Evolutionary conservation across 2,113 vertebrate genomes (phyloP).

Genomic region (Pseudorectes ferrugineus): DNA sequence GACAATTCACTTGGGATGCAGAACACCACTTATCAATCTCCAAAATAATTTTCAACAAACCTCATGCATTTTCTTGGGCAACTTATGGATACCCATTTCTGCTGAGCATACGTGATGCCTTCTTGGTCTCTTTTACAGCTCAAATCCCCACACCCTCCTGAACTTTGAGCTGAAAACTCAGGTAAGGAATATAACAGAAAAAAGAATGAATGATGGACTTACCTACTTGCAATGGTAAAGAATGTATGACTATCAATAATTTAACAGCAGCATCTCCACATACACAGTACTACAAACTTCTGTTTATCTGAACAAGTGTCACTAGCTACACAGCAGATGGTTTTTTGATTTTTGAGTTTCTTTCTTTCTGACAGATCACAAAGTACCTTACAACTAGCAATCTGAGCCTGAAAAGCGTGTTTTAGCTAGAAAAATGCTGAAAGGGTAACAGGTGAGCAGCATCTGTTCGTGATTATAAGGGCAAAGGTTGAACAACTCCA

Average conservation of each 20-base stretch:
- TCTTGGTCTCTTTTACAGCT: neutral
- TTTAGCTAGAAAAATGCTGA: neutral
- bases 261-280: neutral
- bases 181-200: neutral
- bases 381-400: neutral
- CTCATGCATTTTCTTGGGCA: neutral
- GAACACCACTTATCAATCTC: neutral
- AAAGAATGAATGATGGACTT: neutral
- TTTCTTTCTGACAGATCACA: neutral
- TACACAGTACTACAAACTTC: neutral
- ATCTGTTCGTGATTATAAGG: neutral
- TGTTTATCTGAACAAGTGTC: neutral
- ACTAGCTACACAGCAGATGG: neutral
- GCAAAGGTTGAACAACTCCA: neutral
- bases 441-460: neutral
- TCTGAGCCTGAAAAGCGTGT: rapidly evolving
- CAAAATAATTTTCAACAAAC: neutral
- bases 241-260: neutral
- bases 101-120: neutral
- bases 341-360: neutral
- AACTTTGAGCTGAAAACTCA: neutral
- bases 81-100: neutral
- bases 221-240: neutral
- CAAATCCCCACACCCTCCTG: rapidly evolving
- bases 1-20: neutral